These are phyloP conservation scores for Scleropages formosus DNA, from an alignment of 2,797 vertebrate genomes.

Conservation along the genomic window DNA sequence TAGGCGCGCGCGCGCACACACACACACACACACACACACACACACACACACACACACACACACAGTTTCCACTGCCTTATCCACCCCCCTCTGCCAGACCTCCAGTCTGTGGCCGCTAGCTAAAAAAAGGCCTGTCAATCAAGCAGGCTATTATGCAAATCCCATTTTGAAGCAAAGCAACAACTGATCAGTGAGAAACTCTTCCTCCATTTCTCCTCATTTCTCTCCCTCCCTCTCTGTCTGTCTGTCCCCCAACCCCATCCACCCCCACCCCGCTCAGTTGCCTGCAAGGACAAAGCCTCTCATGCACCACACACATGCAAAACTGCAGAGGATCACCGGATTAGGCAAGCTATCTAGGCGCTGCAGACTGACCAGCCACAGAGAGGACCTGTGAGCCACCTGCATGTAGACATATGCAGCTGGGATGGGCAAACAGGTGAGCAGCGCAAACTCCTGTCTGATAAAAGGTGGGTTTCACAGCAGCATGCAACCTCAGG, in stretches of 20 bases:
- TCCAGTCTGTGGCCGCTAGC: slow-evolving; percentile 52
- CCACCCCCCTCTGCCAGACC: slow-evolving; percentile 49
- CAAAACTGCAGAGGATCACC: slow-evolving; percentile 21
- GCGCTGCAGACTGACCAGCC: slow-evolving; percentile 1
- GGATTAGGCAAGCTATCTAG: slow-evolving; percentile 32
- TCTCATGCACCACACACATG: slow-evolving; percentile 23
- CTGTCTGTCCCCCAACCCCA: not conserved
- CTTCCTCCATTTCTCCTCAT: slow-evolving; percentile 12
- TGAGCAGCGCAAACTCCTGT: no score
- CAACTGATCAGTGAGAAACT: slow-evolving; percentile 42
- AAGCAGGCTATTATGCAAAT: slow-evolving; percentile 75
- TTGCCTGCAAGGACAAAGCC: slow-evolving; percentile 36
- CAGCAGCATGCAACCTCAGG: not conserved
- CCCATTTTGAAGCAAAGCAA: slow-evolving; percentile 52
- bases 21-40: slow-evolving; percentile 29
- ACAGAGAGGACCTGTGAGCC: not conserved
- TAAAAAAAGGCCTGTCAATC: slow-evolving; percentile 58
- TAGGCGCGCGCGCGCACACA: slow-evolving; percentile 28
- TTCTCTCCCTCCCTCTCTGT: slow-evolving; percentile 16
- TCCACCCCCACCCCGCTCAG: slow-evolving; percentile 18
- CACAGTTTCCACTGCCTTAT: not conserved
- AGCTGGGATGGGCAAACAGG: no score
- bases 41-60: slow-evolving; percentile 26
- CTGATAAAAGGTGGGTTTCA: not conserved
- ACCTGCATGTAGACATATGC: not conserved